Percentiles rank a stretch among this genome's conserved stretches.
These are phyloP conservation scores for Proctacanthus coquilletti DNA, from an alignment of 1,140 invertebrate genomes.

Conservation along the genomic window DNA sequence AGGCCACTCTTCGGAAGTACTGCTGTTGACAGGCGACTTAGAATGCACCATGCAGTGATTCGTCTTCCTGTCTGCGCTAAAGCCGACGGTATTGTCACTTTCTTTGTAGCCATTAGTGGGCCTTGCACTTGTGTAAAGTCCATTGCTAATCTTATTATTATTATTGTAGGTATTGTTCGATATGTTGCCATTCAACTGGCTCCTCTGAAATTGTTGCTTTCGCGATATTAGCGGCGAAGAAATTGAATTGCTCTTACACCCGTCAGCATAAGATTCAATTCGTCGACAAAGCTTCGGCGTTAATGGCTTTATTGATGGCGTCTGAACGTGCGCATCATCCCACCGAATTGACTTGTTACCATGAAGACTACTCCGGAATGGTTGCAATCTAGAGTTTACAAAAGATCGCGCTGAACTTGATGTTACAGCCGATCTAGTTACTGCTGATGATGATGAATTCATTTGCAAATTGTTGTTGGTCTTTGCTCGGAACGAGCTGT, in stretches of 20 bases:
- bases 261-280: constrained; percentile 22
- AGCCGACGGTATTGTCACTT: no score
- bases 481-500: constrained; percentile 25
- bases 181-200: no score
- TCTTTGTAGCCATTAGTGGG: no score
- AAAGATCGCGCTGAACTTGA: no score
- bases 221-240: no score
- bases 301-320: constrained; percentile 13
- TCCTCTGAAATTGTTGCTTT: no score
- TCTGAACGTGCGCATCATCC: constrained; percentile 3
- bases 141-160: no score
- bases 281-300: constrained; percentile 24
- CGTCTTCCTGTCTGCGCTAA: no score
- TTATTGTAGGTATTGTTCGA: no score
- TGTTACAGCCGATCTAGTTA: background rate
- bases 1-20: constrained; percentile 7
- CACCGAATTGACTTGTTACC: constrained; percentile 9
- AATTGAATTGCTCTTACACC: no score
- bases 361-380: constrained; percentile 17
- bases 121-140: no score
- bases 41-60: no score
- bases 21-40: constrained; percentile 4
- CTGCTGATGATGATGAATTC: constrained; percentile 5
- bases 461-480: background rate
- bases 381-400: constrained; percentile 14